Evolutionary conservation across 1,140 invertebrate genomes (phyloP).

Genomic region (Cylas formicarius): DNA sequence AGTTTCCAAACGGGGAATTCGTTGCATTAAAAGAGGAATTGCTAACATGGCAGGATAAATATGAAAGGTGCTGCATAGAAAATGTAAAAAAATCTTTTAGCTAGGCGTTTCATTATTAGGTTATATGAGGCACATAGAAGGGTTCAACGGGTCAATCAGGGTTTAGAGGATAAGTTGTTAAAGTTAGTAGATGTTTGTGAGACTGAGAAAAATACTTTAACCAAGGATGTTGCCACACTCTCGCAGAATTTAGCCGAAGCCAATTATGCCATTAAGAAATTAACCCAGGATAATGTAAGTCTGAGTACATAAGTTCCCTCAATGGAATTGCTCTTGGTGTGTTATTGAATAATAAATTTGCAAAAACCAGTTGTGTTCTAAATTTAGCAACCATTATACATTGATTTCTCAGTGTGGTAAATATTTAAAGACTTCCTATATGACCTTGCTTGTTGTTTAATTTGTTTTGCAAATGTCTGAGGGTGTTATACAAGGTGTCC

Average conservation of each 20-base stretch:
- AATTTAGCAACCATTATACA: neutral
- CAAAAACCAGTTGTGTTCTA: neutral
- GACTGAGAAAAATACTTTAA: constrained; percentile 79
- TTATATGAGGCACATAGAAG: constrained; percentile 89
- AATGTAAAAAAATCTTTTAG: neutral
- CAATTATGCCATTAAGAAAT: constrained; percentile 74
- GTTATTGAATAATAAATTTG: constrained; percentile 1
- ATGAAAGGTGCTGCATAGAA: constrained; percentile 57
- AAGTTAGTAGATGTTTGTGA: constrained; percentile 90
- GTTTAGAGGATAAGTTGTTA: constrained; percentile 88
- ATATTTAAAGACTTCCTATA: no score
- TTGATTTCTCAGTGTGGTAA: no score
- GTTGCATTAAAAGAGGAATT: constrained; percentile 78
- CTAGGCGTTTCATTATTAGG: constrained; percentile 40
- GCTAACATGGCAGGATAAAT: constrained; percentile 83
- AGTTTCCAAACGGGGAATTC: constrained; percentile 62
- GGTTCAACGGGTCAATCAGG: constrained; percentile 92
- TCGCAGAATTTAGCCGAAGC: constrained; percentile 84
- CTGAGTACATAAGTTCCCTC: constrained; percentile 2
- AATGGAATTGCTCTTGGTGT: neutral
- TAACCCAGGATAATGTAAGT: constrained; percentile 89
- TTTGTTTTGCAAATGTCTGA: no score
- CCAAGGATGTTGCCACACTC: constrained; percentile 78
- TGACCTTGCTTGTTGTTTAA: no score
- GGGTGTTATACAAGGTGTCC: no score